Percentiles rank a stretch among this genome's conserved stretches.
Evolutionary conservation across 2,888 invertebrate species (phyloP).

Genomic region (Andrena fulva): DNA sequence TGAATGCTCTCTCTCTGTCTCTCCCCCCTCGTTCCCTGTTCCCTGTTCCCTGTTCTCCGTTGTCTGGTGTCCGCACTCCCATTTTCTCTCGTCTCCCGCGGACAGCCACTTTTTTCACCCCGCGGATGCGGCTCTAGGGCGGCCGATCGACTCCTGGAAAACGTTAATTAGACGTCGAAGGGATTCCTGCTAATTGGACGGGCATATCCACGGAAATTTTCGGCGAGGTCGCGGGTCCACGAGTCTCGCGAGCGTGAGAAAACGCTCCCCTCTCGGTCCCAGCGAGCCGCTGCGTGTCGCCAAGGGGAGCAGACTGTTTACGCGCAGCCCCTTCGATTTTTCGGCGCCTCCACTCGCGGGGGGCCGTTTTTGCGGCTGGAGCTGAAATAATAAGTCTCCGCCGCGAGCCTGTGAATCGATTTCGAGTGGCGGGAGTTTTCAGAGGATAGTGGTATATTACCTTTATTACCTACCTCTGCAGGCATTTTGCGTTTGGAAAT

Average conservation of each 20-base stretch:
- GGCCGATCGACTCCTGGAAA: constrained; percentile 74
- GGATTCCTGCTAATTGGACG: constrained; percentile 77
- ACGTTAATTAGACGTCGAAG: constrained; percentile 82
- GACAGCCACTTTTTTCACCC: neutral
- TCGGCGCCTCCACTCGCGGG: neutral
- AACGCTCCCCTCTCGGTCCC: constrained; percentile 8
- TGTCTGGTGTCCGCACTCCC: neutral
- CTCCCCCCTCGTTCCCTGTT: neutral
- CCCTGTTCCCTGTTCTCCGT: neutral
- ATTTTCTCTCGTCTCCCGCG: constrained; percentile 3
- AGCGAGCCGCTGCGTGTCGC: neutral
- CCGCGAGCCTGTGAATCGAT: no score
- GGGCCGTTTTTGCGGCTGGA: neutral
- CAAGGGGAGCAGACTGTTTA: constrained; percentile 33
- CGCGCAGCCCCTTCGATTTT: constrained; percentile 5
- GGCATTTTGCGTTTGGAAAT: no score
- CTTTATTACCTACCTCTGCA: no score
- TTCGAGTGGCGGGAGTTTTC: no score
- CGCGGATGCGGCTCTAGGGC: neutral
- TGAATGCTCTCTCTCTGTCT: constrained; percentile 74
- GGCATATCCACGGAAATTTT: constrained; percentile 40
- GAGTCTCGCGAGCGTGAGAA: constrained; percentile 59
- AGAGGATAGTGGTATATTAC: no score
- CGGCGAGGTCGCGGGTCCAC: constrained; percentile 21
- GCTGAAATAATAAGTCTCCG: constrained; percentile 9